Evolutionary conservation across 2,888 invertebrate genomes (phyloP).

Genomic region (Amblyjoppa proteus): DNA sequence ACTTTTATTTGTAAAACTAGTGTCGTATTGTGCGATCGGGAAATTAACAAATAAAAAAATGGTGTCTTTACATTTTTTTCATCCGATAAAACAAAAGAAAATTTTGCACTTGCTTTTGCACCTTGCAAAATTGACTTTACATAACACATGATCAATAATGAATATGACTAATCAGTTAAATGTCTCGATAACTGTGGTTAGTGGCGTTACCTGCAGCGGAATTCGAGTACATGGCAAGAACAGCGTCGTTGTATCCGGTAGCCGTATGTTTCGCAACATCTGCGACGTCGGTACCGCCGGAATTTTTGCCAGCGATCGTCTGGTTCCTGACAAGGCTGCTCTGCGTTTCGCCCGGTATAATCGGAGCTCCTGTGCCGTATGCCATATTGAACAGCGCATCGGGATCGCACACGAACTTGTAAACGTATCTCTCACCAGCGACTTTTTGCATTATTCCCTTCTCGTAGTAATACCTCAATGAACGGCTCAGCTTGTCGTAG

Average conservation of each 20-base stretch:
- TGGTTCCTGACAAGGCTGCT: slow-evolving; percentile 74
- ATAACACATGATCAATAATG: neutral
- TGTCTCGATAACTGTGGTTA: neutral
- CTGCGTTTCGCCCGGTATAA: slow-evolving; percentile 76
- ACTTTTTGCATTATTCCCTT: slow-evolving; percentile 99
- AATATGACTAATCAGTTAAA: neutral
- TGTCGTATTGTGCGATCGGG: too few species aligned
- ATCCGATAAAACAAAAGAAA: too few species aligned
- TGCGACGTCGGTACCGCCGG: slow-evolving; percentile 69
- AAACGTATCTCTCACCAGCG: slow-evolving; percentile 97
- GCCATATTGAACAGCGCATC: slow-evolving; percentile 95
- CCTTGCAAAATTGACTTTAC: neutral
- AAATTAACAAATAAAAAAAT: too few species aligned
- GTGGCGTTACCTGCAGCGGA: slow-evolving; percentile 74
- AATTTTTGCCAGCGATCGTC: slow-evolving; percentile 74
- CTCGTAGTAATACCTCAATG: slow-evolving; percentile 98
- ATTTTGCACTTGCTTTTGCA: neutral
- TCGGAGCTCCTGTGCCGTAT: slow-evolving; percentile 85
- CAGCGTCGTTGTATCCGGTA: slow-evolving; percentile 79
- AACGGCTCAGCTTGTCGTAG: slow-evolving; percentile 97
- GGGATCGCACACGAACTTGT: slow-evolving; percentile 98
- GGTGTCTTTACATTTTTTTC: too few species aligned
- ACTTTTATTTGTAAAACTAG: too few species aligned
- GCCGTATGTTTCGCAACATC: slow-evolving; percentile 76
- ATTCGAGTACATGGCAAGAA: slow-evolving; percentile 82